phyloP scores from a whole-genome alignment of 2,888 invertebrate species.

The Uloborus plumipes region DNA sequence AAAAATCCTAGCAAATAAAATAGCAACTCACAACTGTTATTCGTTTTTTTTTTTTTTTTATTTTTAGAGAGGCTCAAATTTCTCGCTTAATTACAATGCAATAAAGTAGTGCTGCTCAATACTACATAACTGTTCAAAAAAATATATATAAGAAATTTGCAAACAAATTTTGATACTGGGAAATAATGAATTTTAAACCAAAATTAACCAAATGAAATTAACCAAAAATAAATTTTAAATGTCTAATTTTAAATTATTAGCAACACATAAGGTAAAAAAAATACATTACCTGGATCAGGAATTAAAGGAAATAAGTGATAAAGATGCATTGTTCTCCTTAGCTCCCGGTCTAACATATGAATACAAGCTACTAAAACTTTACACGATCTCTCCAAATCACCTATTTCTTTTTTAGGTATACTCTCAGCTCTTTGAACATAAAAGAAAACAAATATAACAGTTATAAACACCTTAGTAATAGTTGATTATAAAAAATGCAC shows the following conservation, averaged over 20 bases:
- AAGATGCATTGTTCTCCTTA: slow-evolving; percentile 51
- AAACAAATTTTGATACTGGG: not conserved
- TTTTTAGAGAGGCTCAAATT: too few relatives aligned
- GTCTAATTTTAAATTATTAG: not conserved
- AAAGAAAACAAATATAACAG: not conserved
- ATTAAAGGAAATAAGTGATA: slow-evolving; percentile 59
- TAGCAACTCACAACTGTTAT: too few relatives aligned
- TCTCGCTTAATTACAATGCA: too few relatives aligned
- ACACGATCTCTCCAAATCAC: slow-evolving; percentile 53
- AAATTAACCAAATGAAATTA: not conserved
- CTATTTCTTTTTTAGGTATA: slow-evolving; percentile 60
- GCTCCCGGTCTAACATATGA: slow-evolving; percentile 57
- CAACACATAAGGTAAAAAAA: not conserved
- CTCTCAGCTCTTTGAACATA: slow-evolving; percentile 39
- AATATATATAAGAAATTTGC: too few relatives aligned
- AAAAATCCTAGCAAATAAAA: too few relatives aligned
- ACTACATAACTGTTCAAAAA: too few relatives aligned
- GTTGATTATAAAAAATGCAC: too few relatives aligned
- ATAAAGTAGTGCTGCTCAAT: too few relatives aligned
- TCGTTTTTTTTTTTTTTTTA: too few relatives aligned
- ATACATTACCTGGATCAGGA: slow-evolving; percentile 44
- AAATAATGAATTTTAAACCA: not conserved
- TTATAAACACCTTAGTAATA: too few relatives aligned
- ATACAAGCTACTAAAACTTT: slow-evolving; percentile 57
- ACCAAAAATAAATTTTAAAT: not conserved